Evolutionary conservation across 2,797 vertebrate species (phyloP), one percentile per base, ranked within the genome.

Genomic region (Phrynocephalus guinanensis): DNA sequence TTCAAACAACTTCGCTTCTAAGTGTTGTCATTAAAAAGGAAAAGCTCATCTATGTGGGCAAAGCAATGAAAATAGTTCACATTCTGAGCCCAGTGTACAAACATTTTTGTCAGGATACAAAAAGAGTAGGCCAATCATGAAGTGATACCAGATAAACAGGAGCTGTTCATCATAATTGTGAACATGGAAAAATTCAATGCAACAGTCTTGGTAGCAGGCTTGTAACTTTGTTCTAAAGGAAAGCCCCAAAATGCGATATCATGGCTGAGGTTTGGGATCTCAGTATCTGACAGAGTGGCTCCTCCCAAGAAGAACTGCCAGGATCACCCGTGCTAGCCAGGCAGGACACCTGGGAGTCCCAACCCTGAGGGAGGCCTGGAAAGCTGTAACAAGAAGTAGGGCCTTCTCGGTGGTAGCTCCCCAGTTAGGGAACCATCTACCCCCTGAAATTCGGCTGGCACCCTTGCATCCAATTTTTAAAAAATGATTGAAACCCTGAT

Each of bases 241-340:
- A 92, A 95, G 91, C 89, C 89, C 95, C 90, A 95, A 95, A 94
- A 91, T 90, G 18, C 90, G 91, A 93, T 92, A 90, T 93, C 90
- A 91, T 91, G 91, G 93, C 91, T 92, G 87, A 93, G 38, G 38
- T 44, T 44, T 44, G 38, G 38, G 38, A 44, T 44, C 38, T 44
- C 38, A 44, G 38, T 44, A 44, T 5, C 38, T 5, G 38, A 44
- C 38, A 44, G 38, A 44, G 38, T 5, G 38, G 38, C 38, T 44
- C 38, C 38, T 44, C 38, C 38, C 38, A 44, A 44, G 38, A 38
- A 38, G 33, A 33, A 33, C 33, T 33, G 33, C 33, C 33, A 33
- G 33, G 33, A 33, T 33, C 33, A 33, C 33, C 33, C 2, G 33
- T 33, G 33, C 33, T 2, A 33, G 33, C 33, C 38, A 4, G 38